A percentile compares a stretch with the other conserved stretches of the same genome.
Conservation (phyloP, 2,113 vertebrate genomes). For the Hirundichthys speculiger region DNA sequence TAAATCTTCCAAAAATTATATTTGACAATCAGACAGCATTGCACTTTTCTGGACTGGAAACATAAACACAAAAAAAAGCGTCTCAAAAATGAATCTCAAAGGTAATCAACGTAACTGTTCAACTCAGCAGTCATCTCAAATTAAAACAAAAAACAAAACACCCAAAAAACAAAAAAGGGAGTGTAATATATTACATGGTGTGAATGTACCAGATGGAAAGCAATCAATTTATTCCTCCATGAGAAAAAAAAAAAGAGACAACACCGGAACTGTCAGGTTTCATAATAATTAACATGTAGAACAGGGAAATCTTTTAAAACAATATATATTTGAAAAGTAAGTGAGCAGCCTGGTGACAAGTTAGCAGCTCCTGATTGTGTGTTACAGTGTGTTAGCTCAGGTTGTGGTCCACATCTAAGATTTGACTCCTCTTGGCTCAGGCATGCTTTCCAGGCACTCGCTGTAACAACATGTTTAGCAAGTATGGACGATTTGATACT, state of each 20-base stretch:
- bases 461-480: constrained; percentile 79
- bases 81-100: constrained; percentile 24
- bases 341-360: constrained; percentile 12
- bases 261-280: constrained; percentile 21
- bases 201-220: constrained; percentile 56
- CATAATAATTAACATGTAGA: constrained; percentile 24
- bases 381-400: constrained; percentile 53
- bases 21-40: neutral
- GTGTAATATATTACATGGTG: constrained; percentile 45
- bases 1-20: neutral
- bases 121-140: constrained; percentile 2
- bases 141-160: constrained; percentile 34
- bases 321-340: constrained; percentile 26
- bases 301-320: constrained; percentile 7
- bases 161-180: constrained; percentile 45
- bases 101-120: constrained; percentile 53
- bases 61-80: neutral
- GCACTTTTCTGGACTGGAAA: neutral
- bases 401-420: constrained; percentile 58
- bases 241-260: constrained; percentile 18
- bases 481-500: constrained; percentile 78
- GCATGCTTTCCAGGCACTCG: constrained; percentile 74
- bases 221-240: constrained; percentile 38
- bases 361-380: constrained; percentile 53
- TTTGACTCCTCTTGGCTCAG: constrained; percentile 39